Evolutionary conservation across 2,888 invertebrate genomes (phyloP).

Genomic region (Xylota sylvarum): DNA sequence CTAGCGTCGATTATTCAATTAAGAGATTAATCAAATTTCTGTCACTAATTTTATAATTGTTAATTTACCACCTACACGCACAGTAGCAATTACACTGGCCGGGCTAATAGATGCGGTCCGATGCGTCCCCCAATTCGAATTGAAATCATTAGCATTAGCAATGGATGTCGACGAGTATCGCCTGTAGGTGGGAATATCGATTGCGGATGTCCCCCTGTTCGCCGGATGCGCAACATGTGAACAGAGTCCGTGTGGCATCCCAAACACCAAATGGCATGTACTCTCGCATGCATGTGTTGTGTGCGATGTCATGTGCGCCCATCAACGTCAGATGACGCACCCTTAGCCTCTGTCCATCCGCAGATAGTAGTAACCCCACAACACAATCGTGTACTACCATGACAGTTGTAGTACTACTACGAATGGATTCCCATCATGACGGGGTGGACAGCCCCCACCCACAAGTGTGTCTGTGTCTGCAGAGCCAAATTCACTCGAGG

Average conservation of each 20-base stretch:
- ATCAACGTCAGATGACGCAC: conserved; percentile 32
- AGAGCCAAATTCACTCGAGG: conserved; percentile 13
- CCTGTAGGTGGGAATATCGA: conserved; percentile 40
- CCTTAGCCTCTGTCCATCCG: conserved; percentile 5
- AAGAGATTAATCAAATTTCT: conserved; percentile 61
- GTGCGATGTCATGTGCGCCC: conserved; percentile 28
- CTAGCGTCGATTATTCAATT: conserved; percentile 57
- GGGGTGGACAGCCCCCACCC: conserved; percentile 19
- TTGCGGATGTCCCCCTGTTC: conserved; percentile 11
- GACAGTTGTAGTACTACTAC: conserved; percentile 57
- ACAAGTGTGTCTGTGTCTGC: not conserved
- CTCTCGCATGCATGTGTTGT: not conserved
- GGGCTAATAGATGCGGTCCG: conserved; percentile 2
- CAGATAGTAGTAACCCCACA: conserved; percentile 26
- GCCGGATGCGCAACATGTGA: conserved; percentile 61
- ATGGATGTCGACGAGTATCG: not conserved
- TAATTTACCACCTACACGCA: conserved; percentile 47
- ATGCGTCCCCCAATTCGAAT: conserved; percentile 18
- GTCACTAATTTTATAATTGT: conserved; percentile 66
- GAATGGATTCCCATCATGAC: conserved; percentile 16
- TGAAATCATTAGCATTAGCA: conserved; percentile 46
- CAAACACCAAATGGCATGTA: conserved; percentile 8
- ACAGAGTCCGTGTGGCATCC: conserved; percentile 9
- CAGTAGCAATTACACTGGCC: not conserved
- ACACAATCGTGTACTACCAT: conserved; percentile 31